Evolutionary conservation across 2,888 invertebrate species (phyloP), one percentile per base, ranked within the genome.

Genomic region (Drosophila mimica): DNA sequence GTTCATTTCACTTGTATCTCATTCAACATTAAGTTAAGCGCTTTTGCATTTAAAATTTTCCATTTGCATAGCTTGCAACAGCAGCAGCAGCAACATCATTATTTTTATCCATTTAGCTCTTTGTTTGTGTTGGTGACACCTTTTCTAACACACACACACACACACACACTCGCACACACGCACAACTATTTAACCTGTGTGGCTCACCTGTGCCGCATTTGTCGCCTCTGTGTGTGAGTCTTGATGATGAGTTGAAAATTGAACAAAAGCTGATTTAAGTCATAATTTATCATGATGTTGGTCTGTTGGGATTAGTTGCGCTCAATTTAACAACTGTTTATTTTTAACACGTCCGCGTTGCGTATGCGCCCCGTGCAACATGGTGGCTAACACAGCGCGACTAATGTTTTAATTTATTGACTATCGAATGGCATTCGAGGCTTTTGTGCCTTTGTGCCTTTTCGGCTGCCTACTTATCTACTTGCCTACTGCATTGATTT

Each of bases 231-330:
- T 46, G 46, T 59, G 62, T 54, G 65, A 43, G 54, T 54, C 66
- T 68, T 82, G 74, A 91, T 79, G 91, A 89, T 82, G 90, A 89
- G 88, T 82, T 88, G 90, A 88, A 90, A 88, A 88, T 79, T 83
- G 80, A 79, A 88, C 89, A 91, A 88, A 85, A 89, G 91, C 90
- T 82, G 91, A 80, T 89, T 90, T 86, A 89, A 88, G 88, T 89
- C 88, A 88, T 88, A 88, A 91, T 88, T 88, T 88, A 88, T 88
- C 90, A 88, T 78, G 79, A 71, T 67, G 81, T 70, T 79, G 36
- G 25, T 17, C n/a, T 66, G 48, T 51, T 11, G 13, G 89, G 91
- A 91, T 88, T 88, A 89, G 91, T 73, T 76, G 78, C 76, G 87
- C 82, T 90, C 82, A 87, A 89, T 89, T 89, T 82, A 73, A 84